Percentiles rank a stretch among this genome's conserved stretches.
Conservation (phyloP, 1,140 invertebrate species). For the Leptopilina boulardi region DNA sequence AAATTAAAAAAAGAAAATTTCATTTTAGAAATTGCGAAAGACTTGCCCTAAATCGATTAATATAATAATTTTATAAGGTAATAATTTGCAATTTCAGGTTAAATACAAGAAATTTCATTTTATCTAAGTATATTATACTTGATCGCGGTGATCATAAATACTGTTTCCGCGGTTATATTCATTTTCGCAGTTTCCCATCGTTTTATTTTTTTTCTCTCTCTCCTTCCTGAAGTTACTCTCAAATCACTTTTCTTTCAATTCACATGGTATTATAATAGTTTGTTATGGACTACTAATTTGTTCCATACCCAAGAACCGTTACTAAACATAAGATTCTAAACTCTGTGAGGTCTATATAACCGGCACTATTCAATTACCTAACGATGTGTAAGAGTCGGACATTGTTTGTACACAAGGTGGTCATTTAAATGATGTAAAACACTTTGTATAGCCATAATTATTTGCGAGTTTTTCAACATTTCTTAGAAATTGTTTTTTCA, state of each 20-base stretch:
- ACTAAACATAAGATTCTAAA: neutral
- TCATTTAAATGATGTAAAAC: slow-evolving; percentile 9
- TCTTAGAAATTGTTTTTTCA: neutral
- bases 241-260: slow-evolving; percentile 28
- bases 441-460: neutral
- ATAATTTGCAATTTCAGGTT: neutral
- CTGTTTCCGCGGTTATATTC: neutral
- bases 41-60: too few relatives aligned
- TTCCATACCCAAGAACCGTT: slow-evolving; percentile 1
- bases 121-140: neutral
- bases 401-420: slow-evolving; percentile 3
- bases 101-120: neutral
- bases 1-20: too few relatives aligned
- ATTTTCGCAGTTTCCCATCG: slow-evolving; percentile 16
- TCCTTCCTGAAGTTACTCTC: neutral
- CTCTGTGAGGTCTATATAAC: neutral
- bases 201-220: slow-evolving; percentile 12
- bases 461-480: neutral
- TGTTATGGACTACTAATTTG: slow-evolving; percentile 24
- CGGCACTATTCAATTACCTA: slow-evolving; percentile 28
- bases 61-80: too few relatives aligned
- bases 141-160: neutral
- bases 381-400: slow-evolving; percentile 5
- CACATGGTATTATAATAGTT: slow-evolving; percentile 9
- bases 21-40: too few relatives aligned